A percentile compares a stretch with the other conserved stretches of the same genome.
phyloP scores from a whole-genome alignment of 2,797 vertebrate genomes.

The Periparus ater region DNA sequence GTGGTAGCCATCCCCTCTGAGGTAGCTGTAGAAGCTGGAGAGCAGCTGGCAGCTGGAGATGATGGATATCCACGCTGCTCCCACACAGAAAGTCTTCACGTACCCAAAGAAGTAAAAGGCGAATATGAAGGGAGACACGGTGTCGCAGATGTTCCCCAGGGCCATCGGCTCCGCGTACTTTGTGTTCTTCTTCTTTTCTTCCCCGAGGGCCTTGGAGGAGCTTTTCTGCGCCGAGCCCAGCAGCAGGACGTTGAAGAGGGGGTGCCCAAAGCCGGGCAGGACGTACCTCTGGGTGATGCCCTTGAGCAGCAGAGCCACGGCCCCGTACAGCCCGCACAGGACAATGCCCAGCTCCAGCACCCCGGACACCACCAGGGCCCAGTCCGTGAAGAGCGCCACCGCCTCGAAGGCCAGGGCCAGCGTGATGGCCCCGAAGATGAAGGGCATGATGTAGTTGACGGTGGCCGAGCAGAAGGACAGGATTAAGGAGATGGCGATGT shows the following conservation, averaged over 20 bases:
- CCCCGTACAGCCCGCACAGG: slow-evolving; percentile 84
- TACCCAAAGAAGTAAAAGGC: slow-evolving; percentile 88
- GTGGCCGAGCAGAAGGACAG: slow-evolving; percentile 89
- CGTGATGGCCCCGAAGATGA: slow-evolving; percentile 87
- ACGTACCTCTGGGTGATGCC: slow-evolving; percentile 84
- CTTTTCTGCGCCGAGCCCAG: slow-evolving; percentile 79
- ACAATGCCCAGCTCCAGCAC: slow-evolving; percentile 83
- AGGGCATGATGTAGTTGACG: slow-evolving; percentile 91
- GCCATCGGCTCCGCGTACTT: slow-evolving; percentile 92
- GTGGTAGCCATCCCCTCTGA: slow-evolving; percentile 85
- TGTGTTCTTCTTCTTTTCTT: slow-evolving; percentile 90
- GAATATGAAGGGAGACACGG: slow-evolving; percentile 83
- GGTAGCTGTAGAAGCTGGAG: slow-evolving; percentile 85
- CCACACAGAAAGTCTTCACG: slow-evolving; percentile 79
- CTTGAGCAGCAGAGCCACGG: slow-evolving; percentile 83
- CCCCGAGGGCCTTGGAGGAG: slow-evolving; percentile 75
- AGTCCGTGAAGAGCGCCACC: slow-evolving; percentile 75
- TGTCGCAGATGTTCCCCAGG: slow-evolving; percentile 85
- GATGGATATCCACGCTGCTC: slow-evolving; percentile 84
- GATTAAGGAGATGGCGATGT: slow-evolving; percentile 83
- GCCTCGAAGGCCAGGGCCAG: slow-evolving; percentile 86
- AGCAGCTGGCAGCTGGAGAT: slow-evolving; percentile 81
- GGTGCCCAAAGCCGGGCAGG: slow-evolving; percentile 88
- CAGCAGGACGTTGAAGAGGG: slow-evolving; percentile 88
- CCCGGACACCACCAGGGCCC: slow-evolving; percentile 84